Evolutionary conservation across 2,797 vertebrate genomes (phyloP), one percentile per base, ranked within the genome.

Genomic region (Gymnoscopelus microlampas): DNA sequence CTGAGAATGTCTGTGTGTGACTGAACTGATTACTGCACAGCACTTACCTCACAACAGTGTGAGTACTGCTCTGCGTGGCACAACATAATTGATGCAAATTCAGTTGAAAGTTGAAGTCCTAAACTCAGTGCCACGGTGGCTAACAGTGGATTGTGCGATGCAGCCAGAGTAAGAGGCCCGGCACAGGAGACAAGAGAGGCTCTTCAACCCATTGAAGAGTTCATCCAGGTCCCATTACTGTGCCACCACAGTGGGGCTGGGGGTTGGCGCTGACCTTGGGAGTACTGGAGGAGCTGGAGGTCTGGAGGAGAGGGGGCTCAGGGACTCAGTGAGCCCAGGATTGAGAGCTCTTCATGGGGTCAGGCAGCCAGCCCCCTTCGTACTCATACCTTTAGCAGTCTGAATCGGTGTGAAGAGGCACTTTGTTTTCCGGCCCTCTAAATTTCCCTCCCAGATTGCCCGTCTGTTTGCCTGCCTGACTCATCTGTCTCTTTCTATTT

Each of bases 161-260:
- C 32, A 35, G 8, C 26, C 48, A 67, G 77, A 79, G 76, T 73
- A 73, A 83, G 80, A 80, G 67, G 54, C 50, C 0, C 19, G 74
- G 74, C 58, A 60, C 55, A 6, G 63, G 62, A 67, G 73, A 79
- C 32, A 79, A 24, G 64, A 89, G 88, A 87, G 85, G 89, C 81
- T 90, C 90, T 92, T 81, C 83, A 87, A 83, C 82, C 90, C 77
- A 84, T 91, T 90, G 87, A 92, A 91, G 84, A 93, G 91, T 93
- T 92, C 91, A 91, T 92, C 87, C 88, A 86, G 90, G 85, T 77
- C 84, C 87, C 81, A 92, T 94, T 93, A 91, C 82, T 32, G 70
- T 80, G 75, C 71, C 81, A 87, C 80, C 78, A 83, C 82, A 88
- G 87, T 85, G 83, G 83, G 78, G 83, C 32, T 80, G 83, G 74